These are phyloP conservation scores for Apocrypta bakeri DNA, from an alignment of 1,140 invertebrate genomes.

Conservation along the genomic window DNA sequence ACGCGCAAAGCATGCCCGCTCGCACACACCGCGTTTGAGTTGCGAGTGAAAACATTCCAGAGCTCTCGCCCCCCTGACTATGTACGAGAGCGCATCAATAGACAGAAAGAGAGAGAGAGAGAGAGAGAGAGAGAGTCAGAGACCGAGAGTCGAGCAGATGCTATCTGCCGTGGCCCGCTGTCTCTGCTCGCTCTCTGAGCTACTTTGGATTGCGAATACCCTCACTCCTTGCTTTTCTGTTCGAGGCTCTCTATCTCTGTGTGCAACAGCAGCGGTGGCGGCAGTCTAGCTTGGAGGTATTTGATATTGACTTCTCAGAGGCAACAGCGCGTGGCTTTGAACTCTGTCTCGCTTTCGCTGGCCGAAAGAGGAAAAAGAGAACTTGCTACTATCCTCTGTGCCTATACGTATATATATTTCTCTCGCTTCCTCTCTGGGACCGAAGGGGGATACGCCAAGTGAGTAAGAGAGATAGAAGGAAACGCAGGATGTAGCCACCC, in stretches of 20 bases:
- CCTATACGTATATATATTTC: too few relatives aligned
- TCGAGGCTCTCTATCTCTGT: constrained; percentile 50
- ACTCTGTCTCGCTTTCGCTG: constrained; percentile 68
- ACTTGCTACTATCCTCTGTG: background rate
- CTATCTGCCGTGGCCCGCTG: constrained; percentile 29
- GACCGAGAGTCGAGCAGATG: constrained; percentile 13
- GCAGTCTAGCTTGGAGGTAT: constrained; percentile 73
- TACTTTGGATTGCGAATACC: constrained; percentile 45
- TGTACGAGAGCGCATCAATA: background rate
- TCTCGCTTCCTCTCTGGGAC: background rate
- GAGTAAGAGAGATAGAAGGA: constrained; percentile 30
- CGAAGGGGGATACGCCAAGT: constrained; percentile 43
- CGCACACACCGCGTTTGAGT: background rate
- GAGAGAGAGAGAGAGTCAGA: background rate
- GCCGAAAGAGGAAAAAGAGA: constrained; percentile 49
- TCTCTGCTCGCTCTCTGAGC: constrained; percentile 51
- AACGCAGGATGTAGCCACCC: background rate
- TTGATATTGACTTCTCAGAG: constrained; percentile 72
- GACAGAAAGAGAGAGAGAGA: background rate
- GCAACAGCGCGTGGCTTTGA: constrained; percentile 66
- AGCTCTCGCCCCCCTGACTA: constrained; percentile 7
- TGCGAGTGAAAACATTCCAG: constrained; percentile 43
- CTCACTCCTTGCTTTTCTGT: constrained; percentile 44
- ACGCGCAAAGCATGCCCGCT: background rate
- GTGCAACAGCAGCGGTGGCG: constrained; percentile 53